A percentile compares a stretch with the other conserved stretches of the same genome.
Conservation (phyloP, 23 tunicate species). For the Oikopleura dioica region DNA sequence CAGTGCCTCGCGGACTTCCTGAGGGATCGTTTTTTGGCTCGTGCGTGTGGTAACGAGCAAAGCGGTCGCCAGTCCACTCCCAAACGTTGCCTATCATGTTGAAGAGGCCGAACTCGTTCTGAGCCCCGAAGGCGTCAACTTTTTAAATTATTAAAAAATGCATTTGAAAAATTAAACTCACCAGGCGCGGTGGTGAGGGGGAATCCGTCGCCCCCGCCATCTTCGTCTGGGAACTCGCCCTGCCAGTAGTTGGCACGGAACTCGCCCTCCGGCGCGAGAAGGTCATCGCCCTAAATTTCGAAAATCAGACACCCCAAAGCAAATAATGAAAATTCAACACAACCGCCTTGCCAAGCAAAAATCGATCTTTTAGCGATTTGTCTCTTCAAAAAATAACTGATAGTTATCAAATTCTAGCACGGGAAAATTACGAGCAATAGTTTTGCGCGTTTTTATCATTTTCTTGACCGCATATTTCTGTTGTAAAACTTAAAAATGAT, state of each 20-base stretch:
- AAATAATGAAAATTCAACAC: too few species aligned
- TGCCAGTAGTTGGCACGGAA: constrained; percentile 9
- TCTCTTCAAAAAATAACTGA: too few species aligned
- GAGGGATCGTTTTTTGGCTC: neutral
- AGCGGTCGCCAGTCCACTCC: neutral
- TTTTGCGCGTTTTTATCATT: too few species aligned
- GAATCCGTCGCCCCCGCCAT: neutral
- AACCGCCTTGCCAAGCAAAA: too few species aligned
- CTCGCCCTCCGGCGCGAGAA: neutral
- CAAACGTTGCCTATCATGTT: neutral
- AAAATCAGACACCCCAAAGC: too few species aligned
- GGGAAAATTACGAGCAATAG: too few species aligned
- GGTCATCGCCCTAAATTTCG: neutral
- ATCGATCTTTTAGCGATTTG: too few species aligned
- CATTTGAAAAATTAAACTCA: neutral
- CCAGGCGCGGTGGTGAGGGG: neutral
- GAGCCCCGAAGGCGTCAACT: neutral
- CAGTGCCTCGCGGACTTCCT: neutral
- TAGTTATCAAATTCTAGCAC: too few species aligned
- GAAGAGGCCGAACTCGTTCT: neutral
- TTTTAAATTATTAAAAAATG: neutral
- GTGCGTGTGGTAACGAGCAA: neutral
- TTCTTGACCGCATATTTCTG: too few species aligned
- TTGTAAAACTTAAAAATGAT: too few species aligned
- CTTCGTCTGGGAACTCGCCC: constrained; percentile 3